Evolutionary conservation across 2,113 vertebrate genomes (phyloP), one percentile per base, ranked within the genome.

Genomic region (Excalfactoria chinensis): DNA sequence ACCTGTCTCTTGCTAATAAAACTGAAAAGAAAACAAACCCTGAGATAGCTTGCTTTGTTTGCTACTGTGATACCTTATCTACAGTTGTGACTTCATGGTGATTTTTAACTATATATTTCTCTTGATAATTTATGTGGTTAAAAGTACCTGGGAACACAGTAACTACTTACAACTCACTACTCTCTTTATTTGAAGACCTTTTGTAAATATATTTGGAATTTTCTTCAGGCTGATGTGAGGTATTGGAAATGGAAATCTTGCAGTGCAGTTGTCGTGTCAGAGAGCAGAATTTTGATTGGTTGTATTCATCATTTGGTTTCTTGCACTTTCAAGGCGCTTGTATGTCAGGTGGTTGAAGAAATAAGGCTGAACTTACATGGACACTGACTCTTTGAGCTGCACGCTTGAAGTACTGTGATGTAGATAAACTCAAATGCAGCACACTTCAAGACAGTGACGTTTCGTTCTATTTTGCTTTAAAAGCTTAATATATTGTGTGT

Each of bases 201-300:
- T 97, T 97, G 96, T 98, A 97, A 95, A 97, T 98, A 97, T 81
- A 86, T 46, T 80, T 81, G 69, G 79, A 84, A 95, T 97, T 97
- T 96, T 95, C 87, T 97, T 93, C 71, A 90, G 70, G 76, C 69
- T 92, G 74, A 92, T 87, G 90, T 80, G 94, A 84, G 82, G 55
- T 95, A 93, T 56, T 70, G 64, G 60, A 90, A 94, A 84, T 88
- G 18, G 56, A 34, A 93, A 84, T 93, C 94, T 96, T 95, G 63
- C 93, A 67, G 49, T 84, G 41, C 87, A 88, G 41, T 84, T 93
- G 88, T 95, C 56, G 44, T 74, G 62, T 92, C 13, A 11, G 82
- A 85, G 85, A 92, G 78, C 91, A 69, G 84, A 85, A 63, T 71
- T 82, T 25, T 91, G 49, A 66, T 72, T 85, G 88, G 48, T 55